Percentiles rank a stretch among this genome's conserved stretches.
Conservation (phyloP, 2,888 invertebrate species). For the Tyria jacobaeae region DNA sequence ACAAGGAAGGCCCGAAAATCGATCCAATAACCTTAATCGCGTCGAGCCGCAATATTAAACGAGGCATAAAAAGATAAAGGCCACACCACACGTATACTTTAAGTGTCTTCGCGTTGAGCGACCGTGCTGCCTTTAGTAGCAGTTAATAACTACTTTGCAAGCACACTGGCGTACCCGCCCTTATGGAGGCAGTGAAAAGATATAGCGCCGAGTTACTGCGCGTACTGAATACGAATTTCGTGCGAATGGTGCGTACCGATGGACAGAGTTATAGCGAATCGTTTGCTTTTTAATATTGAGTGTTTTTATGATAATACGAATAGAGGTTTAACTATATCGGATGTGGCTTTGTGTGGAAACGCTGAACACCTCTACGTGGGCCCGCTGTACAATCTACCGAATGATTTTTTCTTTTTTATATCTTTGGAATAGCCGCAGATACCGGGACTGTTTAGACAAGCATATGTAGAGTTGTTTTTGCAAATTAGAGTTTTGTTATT, state of each 20-base stretch:
- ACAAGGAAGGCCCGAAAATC: slow-evolving; percentile 59
- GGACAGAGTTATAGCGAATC: slow-evolving; percentile 70
- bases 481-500: not conserved
- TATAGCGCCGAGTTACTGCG: slow-evolving; percentile 67
- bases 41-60: slow-evolving; percentile 60
- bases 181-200: slow-evolving; percentile 79
- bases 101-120: slow-evolving; percentile 59
- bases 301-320: slow-evolving; percentile 69
- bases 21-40: slow-evolving; percentile 64
- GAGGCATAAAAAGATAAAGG: slow-evolving; percentile 67
- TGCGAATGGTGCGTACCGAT: slow-evolving; percentile 66
- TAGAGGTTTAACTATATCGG: slow-evolving; percentile 62
- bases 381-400: slow-evolving; percentile 27
- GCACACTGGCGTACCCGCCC: slow-evolving; percentile 65
- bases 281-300: slow-evolving; percentile 77
- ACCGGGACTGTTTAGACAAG: not conserved
- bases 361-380: slow-evolving; percentile 55
- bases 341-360: slow-evolving; percentile 55
- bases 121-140: slow-evolving; percentile 61
- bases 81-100: slow-evolving; percentile 62
- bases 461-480: not conserved
- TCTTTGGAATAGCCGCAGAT: slow-evolving; percentile 27
- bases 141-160: slow-evolving; percentile 77
- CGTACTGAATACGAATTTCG: slow-evolving; percentile 77
- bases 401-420: slow-evolving; percentile 33